Conservation (phyloP, 2,113 vertebrate species). For the Dromaius novaehollandiae region DNA sequence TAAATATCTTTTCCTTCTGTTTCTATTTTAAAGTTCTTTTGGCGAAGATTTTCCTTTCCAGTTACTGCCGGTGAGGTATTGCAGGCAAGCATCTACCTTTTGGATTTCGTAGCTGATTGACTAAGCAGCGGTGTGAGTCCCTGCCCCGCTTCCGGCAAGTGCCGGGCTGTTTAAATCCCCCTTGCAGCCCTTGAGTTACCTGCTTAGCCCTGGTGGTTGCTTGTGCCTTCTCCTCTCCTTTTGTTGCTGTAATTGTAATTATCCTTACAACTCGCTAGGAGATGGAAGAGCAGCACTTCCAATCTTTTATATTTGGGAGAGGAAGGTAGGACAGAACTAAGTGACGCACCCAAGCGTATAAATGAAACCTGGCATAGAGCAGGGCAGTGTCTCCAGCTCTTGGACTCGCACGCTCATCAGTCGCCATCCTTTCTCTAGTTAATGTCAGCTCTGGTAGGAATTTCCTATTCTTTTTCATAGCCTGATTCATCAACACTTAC, state of each 20-base stretch:
- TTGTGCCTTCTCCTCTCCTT: background rate
- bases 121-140: background rate
- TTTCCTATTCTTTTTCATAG: background rate
- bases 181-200: background rate
- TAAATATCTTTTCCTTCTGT: slow-evolving; percentile 48
- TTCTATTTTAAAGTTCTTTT: slow-evolving; percentile 48
- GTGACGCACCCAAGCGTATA: background rate
- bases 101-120: background rate
- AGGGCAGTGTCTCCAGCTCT: background rate
- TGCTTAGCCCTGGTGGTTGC: background rate
- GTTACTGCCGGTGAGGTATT: background rate
- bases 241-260: background rate
- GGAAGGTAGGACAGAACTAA: background rate
- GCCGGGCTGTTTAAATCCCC: background rate
- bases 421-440: background rate
- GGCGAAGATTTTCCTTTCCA: slow-evolving; percentile 29
- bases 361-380: background rate
- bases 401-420: background rate
- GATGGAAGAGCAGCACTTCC: background rate
- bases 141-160: background rate
- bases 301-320: background rate
- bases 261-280: background rate
- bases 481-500: background rate
- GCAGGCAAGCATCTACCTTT: background rate
- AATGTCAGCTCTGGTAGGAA: background rate